Conservation (phyloP, 2,113 vertebrate species). For the Corythoichthys haematopterus region DNA sequence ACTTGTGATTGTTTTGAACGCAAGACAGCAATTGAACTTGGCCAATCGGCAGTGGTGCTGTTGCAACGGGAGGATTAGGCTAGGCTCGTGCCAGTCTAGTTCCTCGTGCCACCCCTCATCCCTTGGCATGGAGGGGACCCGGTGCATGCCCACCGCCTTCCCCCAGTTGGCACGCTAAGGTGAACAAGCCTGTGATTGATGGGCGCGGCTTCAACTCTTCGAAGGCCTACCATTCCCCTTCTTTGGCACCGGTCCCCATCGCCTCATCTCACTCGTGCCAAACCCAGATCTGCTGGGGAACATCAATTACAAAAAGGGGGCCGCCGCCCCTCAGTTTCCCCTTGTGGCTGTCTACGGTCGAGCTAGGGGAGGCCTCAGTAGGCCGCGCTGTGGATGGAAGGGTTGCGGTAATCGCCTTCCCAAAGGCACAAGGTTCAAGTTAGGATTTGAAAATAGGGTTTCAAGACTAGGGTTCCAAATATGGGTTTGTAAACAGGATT, state of each 20-base stretch:
- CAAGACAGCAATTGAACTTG: not conserved
- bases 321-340: constrained; percentile 64
- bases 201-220: constrained; percentile 69
- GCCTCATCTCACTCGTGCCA: constrained; percentile 51
- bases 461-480: not conserved
- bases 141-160: constrained; percentile 20
- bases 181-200: constrained; percentile 79
- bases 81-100: constrained; percentile 58
- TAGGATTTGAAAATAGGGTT: not conserved
- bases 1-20: not conserved
- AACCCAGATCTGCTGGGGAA: constrained; percentile 71
- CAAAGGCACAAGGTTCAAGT: not conserved
- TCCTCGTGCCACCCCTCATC: constrained; percentile 51
- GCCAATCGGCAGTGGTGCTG: constrained; percentile 52
- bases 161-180: constrained; percentile 64
- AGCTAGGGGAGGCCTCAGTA: not conserved
- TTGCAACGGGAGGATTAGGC: constrained; percentile 64
- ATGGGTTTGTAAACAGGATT: not conserved
- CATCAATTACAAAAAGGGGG: constrained; percentile 70
- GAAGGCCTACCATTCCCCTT: constrained; percentile 59
- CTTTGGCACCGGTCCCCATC: constrained; percentile 67
- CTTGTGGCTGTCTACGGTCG: not conserved
- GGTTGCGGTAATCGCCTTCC: not conserved
- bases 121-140: not conserved
- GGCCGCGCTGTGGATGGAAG: not conserved